Evolutionary conservation across 2,888 invertebrate genomes (phyloP), one percentile per base, ranked within the genome.

Genomic region (Artemia sp.): DNA sequence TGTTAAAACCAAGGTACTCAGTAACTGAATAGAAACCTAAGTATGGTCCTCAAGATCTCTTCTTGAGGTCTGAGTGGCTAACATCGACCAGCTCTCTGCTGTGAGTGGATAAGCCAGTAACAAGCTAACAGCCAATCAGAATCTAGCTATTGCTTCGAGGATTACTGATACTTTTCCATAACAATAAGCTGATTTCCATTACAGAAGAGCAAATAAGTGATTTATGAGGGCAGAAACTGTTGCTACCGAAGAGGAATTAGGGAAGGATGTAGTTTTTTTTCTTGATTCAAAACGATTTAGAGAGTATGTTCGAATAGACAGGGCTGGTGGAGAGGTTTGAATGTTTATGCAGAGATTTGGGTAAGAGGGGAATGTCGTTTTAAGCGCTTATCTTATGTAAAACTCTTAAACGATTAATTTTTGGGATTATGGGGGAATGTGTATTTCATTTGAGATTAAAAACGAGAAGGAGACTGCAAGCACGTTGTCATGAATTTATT

Each of bases 161-260:
- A 58, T 58, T 58, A 58, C 64, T 10, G 64, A 58, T 58, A 58
- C 64, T 58, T 58, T 58, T 58, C n/a, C 64, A 58, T 58, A 58
- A 58, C 64, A 58, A 58, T 58, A 58, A 24, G 24, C 14, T 24
- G 14, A 58, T 58, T 58, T 58, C 64, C 64, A 58, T 58, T 24
- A 58, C 64, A 58, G 64, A 58, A 24, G 64, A 58, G n/a, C 24
- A 38, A 24, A 58, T 58, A n/a, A 58, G 64, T 58, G 64, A 58
- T 58, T 58, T 58, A 58, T 58, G 64, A 58, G 64, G 11, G 64
- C 64, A 58, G 24, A 58, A 24, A n/a, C 64, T 58, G 64, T 58
- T 58, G 64, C 64, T 58, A 24, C 24, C 64, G 64, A 58, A 58
- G 64, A 58, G 64, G 38, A 38, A 38, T 38, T 38, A 38, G 38